phyloP scores from a whole-genome alignment of 2,888 invertebrate species.

The Andrena marginata region DNA sequence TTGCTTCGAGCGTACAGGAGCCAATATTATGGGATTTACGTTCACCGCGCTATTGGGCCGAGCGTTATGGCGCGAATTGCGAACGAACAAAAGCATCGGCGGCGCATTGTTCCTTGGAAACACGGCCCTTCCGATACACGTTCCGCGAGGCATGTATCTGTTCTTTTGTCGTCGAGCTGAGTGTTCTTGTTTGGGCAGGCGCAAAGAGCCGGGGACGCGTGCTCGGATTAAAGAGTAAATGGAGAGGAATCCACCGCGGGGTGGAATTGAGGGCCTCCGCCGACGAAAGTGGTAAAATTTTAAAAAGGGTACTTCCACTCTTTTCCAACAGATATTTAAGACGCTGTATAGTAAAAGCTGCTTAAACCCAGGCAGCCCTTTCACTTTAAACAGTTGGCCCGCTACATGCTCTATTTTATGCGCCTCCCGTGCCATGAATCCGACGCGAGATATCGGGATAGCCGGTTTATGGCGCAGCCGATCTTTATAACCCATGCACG shows the following conservation, averaged over 20 bases:
- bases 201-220: slow-evolving; percentile 26
- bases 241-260: slow-evolving; percentile 5
- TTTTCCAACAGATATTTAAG: too few species aligned
- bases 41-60: slow-evolving; percentile 11
- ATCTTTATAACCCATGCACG: too few species aligned
- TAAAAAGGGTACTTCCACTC: too few species aligned
- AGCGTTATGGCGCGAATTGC: slow-evolving; percentile 28
- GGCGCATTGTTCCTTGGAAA: slow-evolving; percentile 41
- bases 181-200: slow-evolving; percentile 1
- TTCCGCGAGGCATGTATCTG: slow-evolving; percentile 31
- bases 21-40: slow-evolving; percentile 4
- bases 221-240: slow-evolving; percentile 23
- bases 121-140: slow-evolving; percentile 37
- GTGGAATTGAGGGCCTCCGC: too few species aligned
- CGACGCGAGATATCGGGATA: too few species aligned
- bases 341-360: too few species aligned
- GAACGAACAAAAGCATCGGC: slow-evolving; percentile 31
- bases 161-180: slow-evolving; percentile 33
- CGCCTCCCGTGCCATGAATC: too few species aligned
- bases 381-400: too few species aligned
- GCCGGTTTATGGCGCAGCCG: not conserved
- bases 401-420: too few species aligned
- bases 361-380: too few species aligned
- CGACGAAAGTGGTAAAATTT: too few species aligned
- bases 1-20: not conserved